These are phyloP conservation scores for Molothrus aeneus DNA, from an alignment of 2,797 vertebrate genomes.

Conservation along the genomic window DNA sequence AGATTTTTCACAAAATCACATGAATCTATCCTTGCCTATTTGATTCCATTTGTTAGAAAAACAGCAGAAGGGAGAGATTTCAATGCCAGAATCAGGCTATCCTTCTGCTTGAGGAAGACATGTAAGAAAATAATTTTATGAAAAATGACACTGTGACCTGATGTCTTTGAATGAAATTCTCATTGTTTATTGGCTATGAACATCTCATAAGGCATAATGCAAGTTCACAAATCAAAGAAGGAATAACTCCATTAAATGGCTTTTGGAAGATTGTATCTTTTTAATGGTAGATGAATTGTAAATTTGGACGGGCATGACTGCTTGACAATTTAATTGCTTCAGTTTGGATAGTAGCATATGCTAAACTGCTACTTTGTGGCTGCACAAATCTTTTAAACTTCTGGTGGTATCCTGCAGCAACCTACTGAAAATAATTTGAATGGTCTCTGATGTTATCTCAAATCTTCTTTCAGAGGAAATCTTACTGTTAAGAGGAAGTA, in stretches of 20 bases:
- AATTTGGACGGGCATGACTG: not conserved
- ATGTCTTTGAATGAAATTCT: not conserved
- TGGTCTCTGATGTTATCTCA: not conserved
- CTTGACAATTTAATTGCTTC: not conserved
- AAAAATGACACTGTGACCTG: not conserved
- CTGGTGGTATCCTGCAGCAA: not conserved
- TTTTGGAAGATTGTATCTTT: not conserved
- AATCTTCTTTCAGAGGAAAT: not conserved
- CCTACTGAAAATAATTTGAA: not conserved
- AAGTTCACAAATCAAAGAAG: not conserved
- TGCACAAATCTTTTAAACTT: not conserved
- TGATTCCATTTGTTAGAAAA: not conserved
- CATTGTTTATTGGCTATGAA: not conserved
- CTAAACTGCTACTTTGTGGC: not conserved
- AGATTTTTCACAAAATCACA: not conserved
- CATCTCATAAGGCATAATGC: not conserved
- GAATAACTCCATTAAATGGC: not conserved
- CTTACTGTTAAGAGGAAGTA: not conserved
- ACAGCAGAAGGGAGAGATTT: not conserved
- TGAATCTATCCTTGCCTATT: not conserved
- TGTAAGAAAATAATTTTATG: not conserved
- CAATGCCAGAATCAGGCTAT: not conserved
- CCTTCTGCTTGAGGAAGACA: not conserved
- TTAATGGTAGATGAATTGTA: not conserved
- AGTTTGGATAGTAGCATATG: not conserved